Base-by-base conservation (phyloP, 2,888 invertebrate species). In the Dasysyrphus albostriatus region DNA sequence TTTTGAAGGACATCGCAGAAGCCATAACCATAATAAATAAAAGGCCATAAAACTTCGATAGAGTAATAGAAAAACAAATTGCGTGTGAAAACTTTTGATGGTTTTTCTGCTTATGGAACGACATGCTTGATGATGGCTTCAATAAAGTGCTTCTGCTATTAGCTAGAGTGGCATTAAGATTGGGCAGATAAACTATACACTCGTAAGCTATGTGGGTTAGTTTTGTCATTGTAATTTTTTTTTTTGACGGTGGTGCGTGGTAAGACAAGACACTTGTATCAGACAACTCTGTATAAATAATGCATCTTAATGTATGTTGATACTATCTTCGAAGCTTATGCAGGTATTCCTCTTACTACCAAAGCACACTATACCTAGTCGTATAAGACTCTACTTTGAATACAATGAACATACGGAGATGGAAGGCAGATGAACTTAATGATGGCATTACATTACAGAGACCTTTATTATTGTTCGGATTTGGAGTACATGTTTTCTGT, bases 1-100 rank as follows among this genome's bases (percentile, higher is more conserved):
- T 58, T n/a, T 79, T 79, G 83, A 83, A 79, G 83, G 83, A 84
- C 83, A 79, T 44, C 79, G 39, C 51, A 39, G 16, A 32, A 42
- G 63, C 58, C 78, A 69, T 74, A 83, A 75, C 44, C 78, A 39
- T 74, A 24, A 54, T 69, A 74, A 78, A 67, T 65, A 67, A 83
- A 83, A 61, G 32, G 7, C 61, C 51, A 83, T 74, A 69, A 74
- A 79, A 78, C 59, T 59, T 69, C n/a, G 69, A 69, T 69, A 29
- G 39, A 29, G 39, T 19, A 69, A 54, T 69, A 51, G 69, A 69
- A 54, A 54, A 69, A 19, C 69, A 69, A 69, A 69, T 69, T 69
- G 69, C 39, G 69, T 69, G 69, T 69, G 39, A 69, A 69, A 69
- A 69, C 29, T 37, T 39, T 54, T 39, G 54, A 69, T 54, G 39